These are phyloP conservation scores for Cerastis rubricosa DNA, from an alignment of 2,888 invertebrate species.

Conservation along the genomic window DNA sequence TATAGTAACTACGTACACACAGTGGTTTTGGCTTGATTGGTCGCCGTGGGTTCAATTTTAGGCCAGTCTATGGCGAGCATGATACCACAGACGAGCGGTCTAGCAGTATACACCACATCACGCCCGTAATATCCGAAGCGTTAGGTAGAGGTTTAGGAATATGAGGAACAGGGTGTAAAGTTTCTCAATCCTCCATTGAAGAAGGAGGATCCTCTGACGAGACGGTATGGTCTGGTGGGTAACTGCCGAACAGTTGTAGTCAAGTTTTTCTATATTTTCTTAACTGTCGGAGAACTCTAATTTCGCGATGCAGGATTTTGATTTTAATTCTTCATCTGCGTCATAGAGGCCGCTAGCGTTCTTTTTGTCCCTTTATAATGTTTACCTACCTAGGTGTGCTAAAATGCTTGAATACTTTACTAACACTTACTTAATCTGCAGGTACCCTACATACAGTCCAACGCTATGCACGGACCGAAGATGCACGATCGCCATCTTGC, in stretches of 20 bases:
- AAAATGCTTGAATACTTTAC: neutral
- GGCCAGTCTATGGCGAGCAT: neutral
- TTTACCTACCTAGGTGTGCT: neutral
- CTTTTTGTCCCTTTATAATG: neutral
- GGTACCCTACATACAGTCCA: constrained; percentile 81
- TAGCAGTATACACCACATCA: no score
- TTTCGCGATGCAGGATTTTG: neutral
- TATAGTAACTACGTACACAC: neutral
- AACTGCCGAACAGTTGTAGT: neutral
- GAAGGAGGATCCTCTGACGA: neutral
- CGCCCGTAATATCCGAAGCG: neutral
- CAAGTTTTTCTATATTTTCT: neutral
- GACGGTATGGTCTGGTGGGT: neutral
- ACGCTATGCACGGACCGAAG: constrained; percentile 93
- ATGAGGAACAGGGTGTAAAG: neutral
- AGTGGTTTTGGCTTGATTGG: no score
- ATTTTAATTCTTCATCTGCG: neutral
- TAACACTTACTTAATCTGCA: constrained; percentile 62
- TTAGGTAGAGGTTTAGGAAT: neutral
- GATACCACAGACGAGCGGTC: neutral
- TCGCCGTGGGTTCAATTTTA: neutral
- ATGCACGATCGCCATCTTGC: constrained; percentile 94
- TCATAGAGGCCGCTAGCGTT: neutral
- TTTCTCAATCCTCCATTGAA: neutral
- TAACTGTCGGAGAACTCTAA: neutral